Percentiles rank a stretch among this genome's conserved stretches.
phyloP scores from a whole-genome alignment of 2,113 vertebrate genomes.

The Antechinus flavipes region DNA sequence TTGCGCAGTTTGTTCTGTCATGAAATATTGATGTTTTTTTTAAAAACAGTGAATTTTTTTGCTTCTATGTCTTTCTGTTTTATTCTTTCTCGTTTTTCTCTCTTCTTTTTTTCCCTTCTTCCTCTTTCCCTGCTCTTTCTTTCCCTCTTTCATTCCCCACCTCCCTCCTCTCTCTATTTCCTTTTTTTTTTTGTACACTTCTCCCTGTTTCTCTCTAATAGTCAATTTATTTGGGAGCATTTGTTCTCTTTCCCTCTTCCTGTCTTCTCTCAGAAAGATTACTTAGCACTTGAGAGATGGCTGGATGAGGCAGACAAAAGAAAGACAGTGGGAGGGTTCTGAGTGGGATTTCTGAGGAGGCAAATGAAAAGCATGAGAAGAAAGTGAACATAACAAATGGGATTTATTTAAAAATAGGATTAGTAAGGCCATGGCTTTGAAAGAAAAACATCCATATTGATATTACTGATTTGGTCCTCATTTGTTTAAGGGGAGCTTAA shows the following conservation, averaged over 20 bases:
- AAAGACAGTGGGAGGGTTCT: slow-evolving; percentile 9
- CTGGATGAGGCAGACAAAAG: neutral
- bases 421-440: fast-evolving
- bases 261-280: neutral
- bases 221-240: neutral
- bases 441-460: slow-evolving; percentile 3
- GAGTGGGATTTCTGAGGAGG: slow-evolving; percentile 12
- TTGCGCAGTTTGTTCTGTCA: neutral
- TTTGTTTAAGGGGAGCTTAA: neutral
- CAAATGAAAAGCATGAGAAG: neutral
- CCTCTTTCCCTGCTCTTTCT: neutral
- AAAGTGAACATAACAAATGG: neutral
- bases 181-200: neutral
- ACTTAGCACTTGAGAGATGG: neutral
- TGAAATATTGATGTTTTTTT: neutral
- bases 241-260: neutral
- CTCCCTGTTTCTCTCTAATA: neutral
- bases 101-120: neutral
- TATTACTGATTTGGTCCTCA: neutral
- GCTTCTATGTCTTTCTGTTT: neutral
- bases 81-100: neutral
- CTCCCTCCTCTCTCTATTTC: neutral
- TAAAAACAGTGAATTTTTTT: neutral
- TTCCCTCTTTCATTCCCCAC: neutral
- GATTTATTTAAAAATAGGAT: neutral